Conservation (phyloP, 2,888 invertebrate species). For the Euzophera pinguis region DNA sequence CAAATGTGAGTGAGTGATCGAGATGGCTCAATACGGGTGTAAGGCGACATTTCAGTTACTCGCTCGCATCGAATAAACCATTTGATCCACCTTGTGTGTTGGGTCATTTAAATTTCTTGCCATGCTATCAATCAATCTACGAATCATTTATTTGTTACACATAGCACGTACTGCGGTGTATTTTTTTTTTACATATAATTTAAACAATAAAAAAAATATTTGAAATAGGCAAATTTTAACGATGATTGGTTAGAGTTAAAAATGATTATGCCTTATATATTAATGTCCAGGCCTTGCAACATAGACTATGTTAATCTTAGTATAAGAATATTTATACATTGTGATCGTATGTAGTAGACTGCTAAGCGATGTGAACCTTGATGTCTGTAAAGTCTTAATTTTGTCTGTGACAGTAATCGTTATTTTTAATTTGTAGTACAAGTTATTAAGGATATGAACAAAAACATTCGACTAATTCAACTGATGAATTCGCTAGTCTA, state of each 20-base stretch:
- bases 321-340: conserved; percentile 17
- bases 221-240: conserved; percentile 5
- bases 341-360: conserved; percentile 12
- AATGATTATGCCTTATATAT: conserved; percentile 17
- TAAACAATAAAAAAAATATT: background rate
- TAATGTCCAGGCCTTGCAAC: conserved; percentile 17
- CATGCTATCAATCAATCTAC: no score
- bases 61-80: no score
- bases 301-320: conserved; percentile 14
- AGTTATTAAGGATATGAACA: background rate
- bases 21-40: no score
- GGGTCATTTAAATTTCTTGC: no score
- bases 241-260: conserved; percentile 4
- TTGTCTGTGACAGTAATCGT: conserved; percentile 9
- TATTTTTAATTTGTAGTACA: background rate
- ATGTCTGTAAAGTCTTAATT: conserved; percentile 15
- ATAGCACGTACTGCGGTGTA: no score
- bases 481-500: background rate
- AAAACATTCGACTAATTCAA: background rate
- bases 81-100: no score
- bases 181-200: no score
- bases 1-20: no score
- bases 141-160: no score
- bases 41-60: no score
- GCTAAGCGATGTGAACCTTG: conserved; percentile 15